Base-by-base conservation (phyloP, 2,113 vertebrate species). In the Oryctolagus cuniculus region DNA sequence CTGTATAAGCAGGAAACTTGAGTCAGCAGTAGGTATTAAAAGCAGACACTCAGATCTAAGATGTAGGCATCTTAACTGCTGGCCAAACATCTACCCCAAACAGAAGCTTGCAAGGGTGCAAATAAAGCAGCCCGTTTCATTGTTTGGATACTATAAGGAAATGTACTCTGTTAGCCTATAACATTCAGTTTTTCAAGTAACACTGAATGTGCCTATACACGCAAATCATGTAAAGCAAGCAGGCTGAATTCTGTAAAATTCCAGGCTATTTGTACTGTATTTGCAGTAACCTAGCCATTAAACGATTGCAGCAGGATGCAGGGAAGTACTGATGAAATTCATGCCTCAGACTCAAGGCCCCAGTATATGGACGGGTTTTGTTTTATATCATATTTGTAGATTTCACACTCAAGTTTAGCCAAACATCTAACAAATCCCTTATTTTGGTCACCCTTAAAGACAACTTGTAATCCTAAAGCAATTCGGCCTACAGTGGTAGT, bases 381-480 rank as follows among this genome's bases (percentile, higher is more conserved):
- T 75, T 87, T 16, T 15, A 51, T 58, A 69, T 80, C 22, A 55
- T 38, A 80, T 2, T 17, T 95, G 34, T 15, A 87, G 17, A 89
- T 90, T 92, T 75, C 58, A 78, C 34, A 80, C 10, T 84, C 84
- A 93, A 3, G 17, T 36, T 73, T 92, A 84, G n/a, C 66, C 63
- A 83, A 72, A 89, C 3, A 15, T 67, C 19, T 83, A 78, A 73
- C 17, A 83, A 79, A 92, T 70, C 8, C 11, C 82, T 84, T 89
- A 73, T 90, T 90, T 80, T 81, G 61, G 24, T 77, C 63, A 92
- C 25, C 29, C 17, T 90, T 61, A 90, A 77, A 70, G 89, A 93
- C 91, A 84, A 36, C 15, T 84, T 89, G 74, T 31, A 87, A 58
- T 86, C 61, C 27, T 61, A 16, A 93, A 77, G 72, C 10, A 89